Evolutionary conservation across 1,140 invertebrate genomes (phyloP).

Genomic region (Phenacoccus solenopsis): DNA sequence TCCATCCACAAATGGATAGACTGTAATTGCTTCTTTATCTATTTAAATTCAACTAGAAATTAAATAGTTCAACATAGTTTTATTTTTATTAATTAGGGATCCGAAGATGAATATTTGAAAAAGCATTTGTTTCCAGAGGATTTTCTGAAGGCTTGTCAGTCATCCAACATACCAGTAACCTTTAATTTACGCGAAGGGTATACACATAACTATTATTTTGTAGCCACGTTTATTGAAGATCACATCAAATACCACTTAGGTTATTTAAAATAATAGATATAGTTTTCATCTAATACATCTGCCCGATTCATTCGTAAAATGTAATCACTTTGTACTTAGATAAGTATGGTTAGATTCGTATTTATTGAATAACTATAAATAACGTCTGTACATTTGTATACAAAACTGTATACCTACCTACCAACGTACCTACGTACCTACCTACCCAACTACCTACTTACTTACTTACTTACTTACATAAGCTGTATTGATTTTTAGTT

Average conservation of each 20-base stretch:
- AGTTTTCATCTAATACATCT: too few relatives aligned
- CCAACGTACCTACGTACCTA: too few relatives aligned
- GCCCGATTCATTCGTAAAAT: too few relatives aligned
- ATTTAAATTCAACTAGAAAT: not conserved
- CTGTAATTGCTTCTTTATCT: not conserved
- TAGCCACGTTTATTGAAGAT: conserved; percentile 83
- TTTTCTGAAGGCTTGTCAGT: conserved; percentile 55
- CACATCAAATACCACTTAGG: conserved; percentile 83
- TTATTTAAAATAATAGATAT: conserved; percentile 15
- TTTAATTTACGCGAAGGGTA: conserved; percentile 44
- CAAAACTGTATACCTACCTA: too few relatives aligned
- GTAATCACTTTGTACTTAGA: too few relatives aligned
- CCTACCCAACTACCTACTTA: too few relatives aligned
- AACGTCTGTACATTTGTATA: too few relatives aligned
- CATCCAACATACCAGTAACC: conserved; percentile 49
- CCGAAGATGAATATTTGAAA: conserved; percentile 66
- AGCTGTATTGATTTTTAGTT: too few relatives aligned
- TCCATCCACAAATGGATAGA: not conserved
- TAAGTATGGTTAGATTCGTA: too few relatives aligned
- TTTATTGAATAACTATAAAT: too few relatives aligned
- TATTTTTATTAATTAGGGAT: conserved; percentile 46
- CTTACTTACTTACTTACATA: too few relatives aligned
- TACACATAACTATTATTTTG: conserved; percentile 94
- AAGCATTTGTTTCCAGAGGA: conserved; percentile 76
- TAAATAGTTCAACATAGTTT: not conserved